Percentiles rank a stretch among this genome's conserved stretches.
phyloP scores from a whole-genome alignment of 2,797 vertebrate species.

The Myotis myotis region DNA sequence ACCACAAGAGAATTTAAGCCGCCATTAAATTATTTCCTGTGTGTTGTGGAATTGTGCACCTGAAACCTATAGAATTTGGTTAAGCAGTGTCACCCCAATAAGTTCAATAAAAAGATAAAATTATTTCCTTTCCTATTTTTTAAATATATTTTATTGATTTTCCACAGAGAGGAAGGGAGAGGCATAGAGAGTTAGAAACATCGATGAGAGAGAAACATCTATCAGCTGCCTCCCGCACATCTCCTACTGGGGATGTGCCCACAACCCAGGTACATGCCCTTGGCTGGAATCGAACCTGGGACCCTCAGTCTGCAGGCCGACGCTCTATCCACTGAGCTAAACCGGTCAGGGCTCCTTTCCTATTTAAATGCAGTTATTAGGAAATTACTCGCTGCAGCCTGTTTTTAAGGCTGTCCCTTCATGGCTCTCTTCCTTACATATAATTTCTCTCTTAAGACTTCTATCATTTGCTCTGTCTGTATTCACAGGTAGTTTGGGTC shows the following conservation, averaged over 20 bases:
- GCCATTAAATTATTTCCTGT: constrained; percentile 30
- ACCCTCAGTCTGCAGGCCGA: too few relatives aligned
- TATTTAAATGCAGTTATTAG: constrained; percentile 9
- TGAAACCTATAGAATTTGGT: not conserved
- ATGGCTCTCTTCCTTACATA: not conserved
- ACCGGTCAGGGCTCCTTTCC: not conserved
- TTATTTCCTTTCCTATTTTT: not conserved
- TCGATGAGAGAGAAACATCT: too few relatives aligned
- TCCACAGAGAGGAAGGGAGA: too few relatives aligned
- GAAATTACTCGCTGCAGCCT: not conserved
- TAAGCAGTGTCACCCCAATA: not conserved
- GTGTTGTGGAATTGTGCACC: not conserved
- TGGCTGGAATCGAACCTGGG: too few relatives aligned
- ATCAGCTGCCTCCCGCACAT: too few relatives aligned
- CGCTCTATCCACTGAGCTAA: too few relatives aligned
- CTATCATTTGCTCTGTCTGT: not conserved
- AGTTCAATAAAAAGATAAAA: not conserved
- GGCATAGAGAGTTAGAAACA: too few relatives aligned
- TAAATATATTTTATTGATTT: too few relatives aligned
- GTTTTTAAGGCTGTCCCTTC: not conserved
- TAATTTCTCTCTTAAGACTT: not conserved
- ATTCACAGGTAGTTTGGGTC: not conserved
- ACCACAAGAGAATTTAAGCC: not conserved
- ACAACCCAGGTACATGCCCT: too few relatives aligned
- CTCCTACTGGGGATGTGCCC: too few relatives aligned